Conservation (phyloP, 2,113 vertebrate genomes). For the Corythoichthys intestinalis region DNA sequence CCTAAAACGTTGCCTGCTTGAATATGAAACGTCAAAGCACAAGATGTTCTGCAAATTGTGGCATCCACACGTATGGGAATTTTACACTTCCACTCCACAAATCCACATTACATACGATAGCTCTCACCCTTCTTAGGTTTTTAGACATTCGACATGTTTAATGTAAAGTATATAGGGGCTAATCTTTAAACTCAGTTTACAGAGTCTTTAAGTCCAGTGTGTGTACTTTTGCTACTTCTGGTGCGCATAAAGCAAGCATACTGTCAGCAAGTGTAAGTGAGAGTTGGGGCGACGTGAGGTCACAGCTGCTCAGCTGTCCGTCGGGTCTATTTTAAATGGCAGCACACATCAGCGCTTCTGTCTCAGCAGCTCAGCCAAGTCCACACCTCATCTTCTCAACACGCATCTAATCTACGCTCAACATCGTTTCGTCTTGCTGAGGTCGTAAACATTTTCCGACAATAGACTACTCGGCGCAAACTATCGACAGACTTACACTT, state of each 20-base stretch:
- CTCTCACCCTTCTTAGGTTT: too few relatives aligned
- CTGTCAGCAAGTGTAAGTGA: conserved; percentile 57
- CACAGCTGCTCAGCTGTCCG: conserved; percentile 71
- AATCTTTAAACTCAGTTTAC: too few relatives aligned
- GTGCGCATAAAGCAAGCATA: conserved; percentile 23
- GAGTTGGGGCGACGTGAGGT: conserved; percentile 60
- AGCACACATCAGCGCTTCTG: conserved; percentile 67
- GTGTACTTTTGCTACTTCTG: background rate
- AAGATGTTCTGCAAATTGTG: too few relatives aligned
- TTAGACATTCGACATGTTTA: too few relatives aligned
- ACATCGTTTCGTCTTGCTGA: background rate
- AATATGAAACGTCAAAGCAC: too few relatives aligned
- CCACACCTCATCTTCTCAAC: conserved; percentile 21
- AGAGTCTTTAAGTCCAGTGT: background rate
- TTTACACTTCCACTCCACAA: too few relatives aligned
- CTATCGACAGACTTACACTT: background rate
- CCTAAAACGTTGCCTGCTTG: too few relatives aligned
- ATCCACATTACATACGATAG: too few relatives aligned
- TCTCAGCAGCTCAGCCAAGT: conserved; percentile 38
- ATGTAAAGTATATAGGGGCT: too few relatives aligned
- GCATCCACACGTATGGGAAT: too few relatives aligned
- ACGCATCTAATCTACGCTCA: conserved; percentile 6
- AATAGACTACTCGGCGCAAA: background rate
- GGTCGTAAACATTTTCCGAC: background rate
- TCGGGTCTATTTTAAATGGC: conserved; percentile 66